phyloP scores from a whole-genome alignment of 2,797 vertebrate genomes.

The Tenualosa thibaudeaui region DNA sequence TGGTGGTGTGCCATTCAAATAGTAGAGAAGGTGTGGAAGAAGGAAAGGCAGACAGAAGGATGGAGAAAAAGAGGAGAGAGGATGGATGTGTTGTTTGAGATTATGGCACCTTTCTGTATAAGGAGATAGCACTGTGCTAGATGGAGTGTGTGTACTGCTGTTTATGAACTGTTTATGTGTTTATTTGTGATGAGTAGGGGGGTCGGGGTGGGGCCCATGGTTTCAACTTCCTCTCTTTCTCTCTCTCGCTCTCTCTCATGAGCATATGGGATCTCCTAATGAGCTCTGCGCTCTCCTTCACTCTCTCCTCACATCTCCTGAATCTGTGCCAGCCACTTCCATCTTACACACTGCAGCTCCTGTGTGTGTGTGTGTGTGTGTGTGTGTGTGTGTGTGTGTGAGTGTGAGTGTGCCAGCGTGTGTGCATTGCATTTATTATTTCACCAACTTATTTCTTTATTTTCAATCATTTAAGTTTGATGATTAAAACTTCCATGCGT shows the following conservation, averaged over 20 bases:
- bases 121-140: background rate
- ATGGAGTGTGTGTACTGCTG: background rate
- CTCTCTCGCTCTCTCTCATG: background rate
- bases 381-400: background rate
- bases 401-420: background rate
- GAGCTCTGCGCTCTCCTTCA: conserved; percentile 37
- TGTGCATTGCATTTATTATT: background rate
- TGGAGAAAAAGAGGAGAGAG: background rate
- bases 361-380: conserved; percentile 12
- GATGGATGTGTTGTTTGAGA: too few species aligned
- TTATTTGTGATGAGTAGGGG: background rate
- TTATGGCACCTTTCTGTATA: too few species aligned
- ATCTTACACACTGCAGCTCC: conserved; percentile 48
- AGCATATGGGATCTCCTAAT: conserved; percentile 54
- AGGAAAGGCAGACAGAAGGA: too few species aligned
- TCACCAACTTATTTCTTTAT: background rate
- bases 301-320: conserved; percentile 48
- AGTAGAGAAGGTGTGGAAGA: too few species aligned
- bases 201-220: too few species aligned
- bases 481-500: background rate
- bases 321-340: conserved; percentile 56
- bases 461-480: conserved; percentile 25
- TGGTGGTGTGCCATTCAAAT: too few species aligned
- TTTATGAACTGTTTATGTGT: background rate
- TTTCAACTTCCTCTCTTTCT: background rate